Evolutionary conservation across 2,888 invertebrate species (phyloP), one percentile per base, ranked within the genome.

Genomic region (Drosophila pseudotakahashii): DNA sequence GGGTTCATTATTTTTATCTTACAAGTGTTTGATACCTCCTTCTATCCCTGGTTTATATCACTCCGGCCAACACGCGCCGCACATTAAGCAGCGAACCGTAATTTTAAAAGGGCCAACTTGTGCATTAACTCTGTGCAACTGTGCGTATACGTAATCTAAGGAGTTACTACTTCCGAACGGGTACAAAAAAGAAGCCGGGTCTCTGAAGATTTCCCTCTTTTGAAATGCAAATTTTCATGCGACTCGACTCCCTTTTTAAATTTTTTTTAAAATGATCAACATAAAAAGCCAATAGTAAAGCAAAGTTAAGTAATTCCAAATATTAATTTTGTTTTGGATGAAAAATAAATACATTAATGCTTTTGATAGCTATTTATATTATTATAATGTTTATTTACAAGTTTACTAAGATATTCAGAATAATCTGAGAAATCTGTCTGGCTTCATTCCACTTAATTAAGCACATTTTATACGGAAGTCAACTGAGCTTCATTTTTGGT

Each of bases 71-170:
- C 87, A 84, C 87, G 84, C 87, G 85, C 87, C 61, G 64, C 71
- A 79, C 85, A 84, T 84, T 87, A 84, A 72, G 76, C 64, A 63
- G 52, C 54, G 54, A 74, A 69, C 51, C 58, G 58, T 73, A 70
- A 62, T 85, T 85, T 79, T 73, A 72, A 51, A 82, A 64, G 73
- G 60, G 71, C 63, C 53, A 68, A 70, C 60, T 59, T 59, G 62
- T 19, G 60, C 58, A 63, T 62, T 57, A 63, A 58, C 68, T 60
- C 55, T 70, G 67, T 53, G 52, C 68, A 79, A 64, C 75, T 72
- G 80, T 81, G 85, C 82, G 81, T 79, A 82, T 84, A 74, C 76
- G 76, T 74, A 76, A 84, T 67, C 60, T 71, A 60, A 55, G 66
- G 73, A 54, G 47, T 69, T 42, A 53, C 76, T 66, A 62, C 75